A percentile compares a stretch with the other conserved stretches of the same genome.
Evolutionary conservation across 2,888 invertebrate species (phyloP).

Genomic region (Drosophila conformis): DNA sequence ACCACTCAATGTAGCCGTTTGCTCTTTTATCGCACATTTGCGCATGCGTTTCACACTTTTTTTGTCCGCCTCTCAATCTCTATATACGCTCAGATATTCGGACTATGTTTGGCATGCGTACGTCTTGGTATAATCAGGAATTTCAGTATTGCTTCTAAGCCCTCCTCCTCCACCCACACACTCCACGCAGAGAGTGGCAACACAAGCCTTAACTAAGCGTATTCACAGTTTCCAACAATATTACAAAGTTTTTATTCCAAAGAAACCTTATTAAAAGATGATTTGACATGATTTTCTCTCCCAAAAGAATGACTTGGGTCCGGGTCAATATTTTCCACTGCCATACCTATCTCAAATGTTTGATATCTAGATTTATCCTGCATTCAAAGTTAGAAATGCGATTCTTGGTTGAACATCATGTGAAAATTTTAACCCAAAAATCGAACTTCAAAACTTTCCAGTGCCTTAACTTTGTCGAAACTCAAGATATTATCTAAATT

Average conservation of each 20-base stretch:
- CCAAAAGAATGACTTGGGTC: neutral
- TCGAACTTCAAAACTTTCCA: neutral
- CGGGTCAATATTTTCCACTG: too few relatives aligned
- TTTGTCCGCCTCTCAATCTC: slow-evolving; percentile 25
- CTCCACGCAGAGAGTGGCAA: neutral
- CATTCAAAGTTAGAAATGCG: neutral
- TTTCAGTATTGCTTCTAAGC: slow-evolving; percentile 21
- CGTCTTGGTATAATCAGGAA: slow-evolving; percentile 53
- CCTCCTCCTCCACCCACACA: slow-evolving; percentile 28
- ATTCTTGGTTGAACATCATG: neutral
- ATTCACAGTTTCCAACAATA: neutral
- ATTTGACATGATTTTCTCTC: neutral
- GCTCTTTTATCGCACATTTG: slow-evolving; percentile 67
- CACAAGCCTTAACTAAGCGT: neutral
- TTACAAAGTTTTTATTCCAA: neutral
- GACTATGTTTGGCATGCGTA: slow-evolving; percentile 71
- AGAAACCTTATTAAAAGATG: neutral
- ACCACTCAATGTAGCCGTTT: slow-evolving; percentile 10
- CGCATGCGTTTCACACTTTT: slow-evolving; percentile 76
- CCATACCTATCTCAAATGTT: too few relatives aligned
- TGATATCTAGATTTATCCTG: too few relatives aligned
- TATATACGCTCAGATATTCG: slow-evolving; percentile 55
- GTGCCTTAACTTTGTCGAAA: neutral
- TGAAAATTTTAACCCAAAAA: neutral
- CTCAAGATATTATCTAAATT: neutral